Evolutionary conservation across 2,113 vertebrate species (phyloP).

Genomic region (Xenotilapia leptura): DNA sequence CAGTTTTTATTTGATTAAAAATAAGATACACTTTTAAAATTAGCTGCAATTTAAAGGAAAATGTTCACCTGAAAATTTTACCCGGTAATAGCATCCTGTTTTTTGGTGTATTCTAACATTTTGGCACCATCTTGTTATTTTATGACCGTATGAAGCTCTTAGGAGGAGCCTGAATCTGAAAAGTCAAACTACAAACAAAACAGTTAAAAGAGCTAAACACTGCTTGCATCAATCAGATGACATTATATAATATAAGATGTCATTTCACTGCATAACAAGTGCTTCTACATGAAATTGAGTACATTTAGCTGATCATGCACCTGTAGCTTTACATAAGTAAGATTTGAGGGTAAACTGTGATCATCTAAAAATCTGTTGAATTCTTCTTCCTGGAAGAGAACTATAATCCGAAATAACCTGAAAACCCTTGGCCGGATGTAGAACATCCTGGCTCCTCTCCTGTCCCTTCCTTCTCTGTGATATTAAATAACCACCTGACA

Average conservation of each 20-base stretch:
- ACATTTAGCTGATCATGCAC: background rate
- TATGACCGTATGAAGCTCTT: background rate
- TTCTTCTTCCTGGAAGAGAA: background rate
- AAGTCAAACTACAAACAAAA: background rate
- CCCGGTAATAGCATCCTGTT: background rate
- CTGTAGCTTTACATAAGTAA: background rate
- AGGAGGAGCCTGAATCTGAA: background rate
- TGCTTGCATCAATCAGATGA: background rate
- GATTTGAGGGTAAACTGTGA: background rate
- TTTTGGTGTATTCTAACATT: background rate
- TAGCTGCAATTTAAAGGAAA: background rate
- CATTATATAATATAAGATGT: background rate
- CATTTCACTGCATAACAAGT: background rate
- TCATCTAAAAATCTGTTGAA: background rate
- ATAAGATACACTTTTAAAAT: background rate
- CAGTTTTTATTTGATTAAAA: background rate
- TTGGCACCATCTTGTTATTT: background rate
- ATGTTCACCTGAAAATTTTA: background rate
- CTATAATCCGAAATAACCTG: slow-evolving; percentile 5
- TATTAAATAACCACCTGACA: slow-evolving; percentile 53
- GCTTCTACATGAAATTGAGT: background rate
- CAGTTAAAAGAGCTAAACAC: background rate
- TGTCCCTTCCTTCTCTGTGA: background rate
- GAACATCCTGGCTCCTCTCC: background rate
- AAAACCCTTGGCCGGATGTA: background rate